Evolutionary conservation across 2,888 invertebrate species (phyloP).

Genomic region (Anorthoa munda): DNA sequence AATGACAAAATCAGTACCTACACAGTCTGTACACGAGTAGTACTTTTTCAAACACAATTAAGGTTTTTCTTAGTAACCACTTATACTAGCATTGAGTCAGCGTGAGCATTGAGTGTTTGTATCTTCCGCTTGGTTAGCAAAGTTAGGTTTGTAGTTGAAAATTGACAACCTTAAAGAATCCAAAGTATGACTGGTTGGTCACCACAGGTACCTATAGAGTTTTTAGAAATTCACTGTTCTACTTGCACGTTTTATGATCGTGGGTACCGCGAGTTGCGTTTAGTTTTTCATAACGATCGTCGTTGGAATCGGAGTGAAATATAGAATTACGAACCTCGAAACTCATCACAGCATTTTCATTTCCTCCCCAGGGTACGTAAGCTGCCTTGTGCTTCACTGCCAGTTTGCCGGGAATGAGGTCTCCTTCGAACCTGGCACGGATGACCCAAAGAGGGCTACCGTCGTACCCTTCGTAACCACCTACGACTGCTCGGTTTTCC

Average conservation of each 20-base stretch:
- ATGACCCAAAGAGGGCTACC: slow-evolving; percentile 88
- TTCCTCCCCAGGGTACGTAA: slow-evolving; percentile 85
- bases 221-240: background rate
- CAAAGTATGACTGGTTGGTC: too few species aligned
- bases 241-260: too few species aligned
- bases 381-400: slow-evolving; percentile 83
- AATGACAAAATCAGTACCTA: too few species aligned
- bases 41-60: too few species aligned
- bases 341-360: slow-evolving; percentile 79
- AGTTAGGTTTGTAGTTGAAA: too few species aligned
- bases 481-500: slow-evolving; percentile 82
- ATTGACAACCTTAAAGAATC: too few species aligned
- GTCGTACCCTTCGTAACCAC: slow-evolving; percentile 85
- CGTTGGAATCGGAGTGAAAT: background rate
- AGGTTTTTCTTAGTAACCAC: too few species aligned
- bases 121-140: too few species aligned
- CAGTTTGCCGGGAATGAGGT: slow-evolving; percentile 86
- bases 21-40: too few species aligned
- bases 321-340: slow-evolving; percentile 78
- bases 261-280: background rate
- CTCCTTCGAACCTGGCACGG: slow-evolving; percentile 80
- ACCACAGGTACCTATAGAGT: background rate
- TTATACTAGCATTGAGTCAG: too few species aligned
- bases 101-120: too few species aligned
- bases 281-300: background rate